These are phyloP conservation scores for Stichodactyla helianthus DNA, from an alignment of 64 coral and sea anemone genomes.

Conservation along the genomic window DNA sequence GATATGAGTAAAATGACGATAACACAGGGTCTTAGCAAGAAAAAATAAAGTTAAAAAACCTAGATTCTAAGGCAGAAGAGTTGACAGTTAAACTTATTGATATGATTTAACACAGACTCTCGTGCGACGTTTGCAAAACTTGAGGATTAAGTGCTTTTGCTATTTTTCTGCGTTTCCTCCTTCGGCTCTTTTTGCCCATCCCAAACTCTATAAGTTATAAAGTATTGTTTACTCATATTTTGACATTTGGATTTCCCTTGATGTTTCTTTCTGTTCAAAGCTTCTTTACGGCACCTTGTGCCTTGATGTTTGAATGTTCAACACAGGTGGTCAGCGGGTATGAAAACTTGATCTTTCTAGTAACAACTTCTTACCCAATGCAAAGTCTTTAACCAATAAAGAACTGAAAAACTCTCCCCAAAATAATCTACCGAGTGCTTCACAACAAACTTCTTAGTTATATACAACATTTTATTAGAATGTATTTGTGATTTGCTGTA, in stretches of 20 bases:
- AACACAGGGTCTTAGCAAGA: background rate
- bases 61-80: background rate
- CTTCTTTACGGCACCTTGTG: background rate
- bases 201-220: background rate
- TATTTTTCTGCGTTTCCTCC: background rate
- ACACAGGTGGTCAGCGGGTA: constrained; percentile 19
- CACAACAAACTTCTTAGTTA: background rate
- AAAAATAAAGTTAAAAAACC: background rate
- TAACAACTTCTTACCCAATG: background rate
- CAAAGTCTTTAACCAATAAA: background rate
- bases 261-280: background rate
- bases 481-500: background rate
- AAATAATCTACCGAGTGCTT: background rate
- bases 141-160: background rate
- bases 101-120: background rate
- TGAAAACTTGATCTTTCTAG: background rate
- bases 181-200: background rate
- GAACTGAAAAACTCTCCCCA: background rate
- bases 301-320: constrained; percentile 2
- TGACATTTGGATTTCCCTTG: background rate
- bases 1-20: background rate
- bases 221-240: background rate
- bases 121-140: background rate
- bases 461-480: background rate
- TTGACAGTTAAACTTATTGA: background rate